Base-by-base conservation (phyloP, 37 sponge, comb jelly and placozoan genomes). In the Diacarnus erythraeanus region DNA sequence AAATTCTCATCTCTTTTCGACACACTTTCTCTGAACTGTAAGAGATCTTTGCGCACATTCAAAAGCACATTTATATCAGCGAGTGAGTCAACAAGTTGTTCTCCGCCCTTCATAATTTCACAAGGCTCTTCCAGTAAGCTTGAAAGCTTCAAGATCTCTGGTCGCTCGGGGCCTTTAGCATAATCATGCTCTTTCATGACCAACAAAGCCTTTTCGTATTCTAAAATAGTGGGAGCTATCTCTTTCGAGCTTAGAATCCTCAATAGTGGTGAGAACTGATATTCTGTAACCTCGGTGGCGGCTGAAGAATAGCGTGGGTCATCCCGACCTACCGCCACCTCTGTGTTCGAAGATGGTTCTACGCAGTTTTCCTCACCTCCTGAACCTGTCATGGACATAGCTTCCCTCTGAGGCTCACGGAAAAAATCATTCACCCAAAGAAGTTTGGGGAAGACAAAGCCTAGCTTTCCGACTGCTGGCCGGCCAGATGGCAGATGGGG, bases 101-200 rank as follows among this genome's bases (percentile, higher is more conserved):
- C 47, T 26, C 33, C 29, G 3, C 42, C 42, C 10, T 6, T 47
- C 9, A 51, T 10, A 35, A 27, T 27, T 6, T 74, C 43, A 10
- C 41, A 42, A 31, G 21, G 22, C 33, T 6, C 54, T 20, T 42
- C 70, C 22, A 42, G 21, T 10, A 64, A 12, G 64, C 57, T 61
- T 34, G 80, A 40, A 43, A 84, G 77, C 75, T 87, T 76, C 30
- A 70, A 27, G 30, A 84, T 29, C n/a, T 74, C 71, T 6, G 71
- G 40, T 20, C 63, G 22, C 9, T 83, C 74, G 6, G 83, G 83
- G 23, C 41, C 37, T 37, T 54, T 63, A 21, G 79, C 83, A 34
- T 88, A 88, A 79, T 73, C 75, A 40, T 88, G 89, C 64, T 88
- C 89, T 70, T 77, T 80, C 2, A 59, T 67, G 23, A 87, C 82